These are phyloP conservation scores for Himalopsyche anomala DNA, from an alignment of 2,888 invertebrate species.

Conservation along the genomic window DNA sequence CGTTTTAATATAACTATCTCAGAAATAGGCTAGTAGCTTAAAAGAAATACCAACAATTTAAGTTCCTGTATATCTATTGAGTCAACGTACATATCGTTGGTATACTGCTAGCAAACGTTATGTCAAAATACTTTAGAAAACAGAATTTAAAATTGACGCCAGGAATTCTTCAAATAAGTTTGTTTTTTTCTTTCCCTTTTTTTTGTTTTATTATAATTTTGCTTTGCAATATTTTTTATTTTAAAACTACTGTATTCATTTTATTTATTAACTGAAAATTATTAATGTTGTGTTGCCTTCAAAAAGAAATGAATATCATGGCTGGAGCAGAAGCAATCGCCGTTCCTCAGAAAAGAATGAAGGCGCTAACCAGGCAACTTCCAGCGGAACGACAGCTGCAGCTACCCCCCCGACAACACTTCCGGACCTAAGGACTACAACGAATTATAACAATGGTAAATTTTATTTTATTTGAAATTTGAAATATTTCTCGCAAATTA, in stretches of 20 bases:
- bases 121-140: too few species aligned
- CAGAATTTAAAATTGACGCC: too few species aligned
- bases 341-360: constrained; percentile 50
- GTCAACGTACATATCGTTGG: too few species aligned
- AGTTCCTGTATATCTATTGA: too few species aligned
- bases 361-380: constrained; percentile 28
- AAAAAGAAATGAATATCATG: constrained; percentile 57
- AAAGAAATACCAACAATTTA: too few species aligned
- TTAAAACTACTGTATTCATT: not conserved
- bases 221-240: not conserved
- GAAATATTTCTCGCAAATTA: not conserved
- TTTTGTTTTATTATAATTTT: not conserved
- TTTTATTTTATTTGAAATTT: not conserved
- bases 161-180: not conserved
- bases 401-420: constrained; percentile 50
- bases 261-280: not conserved
- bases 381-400: constrained; percentile 38
- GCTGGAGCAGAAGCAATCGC: constrained; percentile 62
- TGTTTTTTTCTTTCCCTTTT: not conserved
- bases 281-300: not conserved
- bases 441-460: constrained; percentile 57
- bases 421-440: constrained; percentile 60
- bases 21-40: too few species aligned
- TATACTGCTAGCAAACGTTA: too few species aligned
- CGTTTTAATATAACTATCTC: too few species aligned